Percentiles rank a stretch among this genome's conserved stretches.
These are phyloP conservation scores for Philhelius pedissequus DNA, from an alignment of 2,888 invertebrate genomes.

Conservation along the genomic window DNA sequence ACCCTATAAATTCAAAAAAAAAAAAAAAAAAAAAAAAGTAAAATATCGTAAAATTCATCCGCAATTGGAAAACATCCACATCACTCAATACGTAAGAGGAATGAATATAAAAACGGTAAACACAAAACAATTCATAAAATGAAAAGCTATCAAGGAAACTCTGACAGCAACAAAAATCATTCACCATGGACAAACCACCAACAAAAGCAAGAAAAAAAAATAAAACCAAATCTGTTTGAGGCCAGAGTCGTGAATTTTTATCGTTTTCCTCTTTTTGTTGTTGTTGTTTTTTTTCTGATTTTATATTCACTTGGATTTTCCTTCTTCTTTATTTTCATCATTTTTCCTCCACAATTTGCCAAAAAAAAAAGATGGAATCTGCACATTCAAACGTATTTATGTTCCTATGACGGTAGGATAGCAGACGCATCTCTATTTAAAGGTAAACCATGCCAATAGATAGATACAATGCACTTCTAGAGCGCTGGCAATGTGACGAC, in stretches of 20 bases:
- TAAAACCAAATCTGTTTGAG: slow-evolving; percentile 59
- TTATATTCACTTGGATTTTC: slow-evolving; percentile 42
- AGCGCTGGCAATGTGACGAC: slow-evolving; percentile 30
- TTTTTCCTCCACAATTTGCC: slow-evolving; percentile 17
- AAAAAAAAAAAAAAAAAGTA: neutral
- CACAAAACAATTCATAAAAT: slow-evolving; percentile 62
- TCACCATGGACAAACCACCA: slow-evolving; percentile 32
- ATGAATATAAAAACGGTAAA: slow-evolving; percentile 18
- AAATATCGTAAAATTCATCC: slow-evolving; percentile 42
- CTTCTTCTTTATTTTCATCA: slow-evolving; percentile 5
- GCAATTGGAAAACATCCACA: slow-evolving; percentile 64
- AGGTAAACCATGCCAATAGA: slow-evolving; percentile 42
- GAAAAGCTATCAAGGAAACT: slow-evolving; percentile 66
- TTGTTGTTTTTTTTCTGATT: slow-evolving; percentile 1
- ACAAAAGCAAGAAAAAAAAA: slow-evolving; percentile 11
- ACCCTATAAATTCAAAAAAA: slow-evolving; percentile 4
- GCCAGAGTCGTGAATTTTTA: slow-evolving; percentile 62
- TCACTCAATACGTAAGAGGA: slow-evolving; percentile 56
- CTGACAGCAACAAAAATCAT: slow-evolving; percentile 30
- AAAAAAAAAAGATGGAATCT: slow-evolving; percentile 2
- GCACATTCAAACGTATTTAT: no score
- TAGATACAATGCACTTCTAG: neutral
- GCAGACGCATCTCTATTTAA: slow-evolving; percentile 24
- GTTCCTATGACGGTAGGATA: neutral
- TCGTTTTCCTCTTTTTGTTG: neutral